These are phyloP conservation scores for Hephaestus fuliginosus DNA, from an alignment of 2,797 vertebrate species.

Conservation along the genomic window DNA sequence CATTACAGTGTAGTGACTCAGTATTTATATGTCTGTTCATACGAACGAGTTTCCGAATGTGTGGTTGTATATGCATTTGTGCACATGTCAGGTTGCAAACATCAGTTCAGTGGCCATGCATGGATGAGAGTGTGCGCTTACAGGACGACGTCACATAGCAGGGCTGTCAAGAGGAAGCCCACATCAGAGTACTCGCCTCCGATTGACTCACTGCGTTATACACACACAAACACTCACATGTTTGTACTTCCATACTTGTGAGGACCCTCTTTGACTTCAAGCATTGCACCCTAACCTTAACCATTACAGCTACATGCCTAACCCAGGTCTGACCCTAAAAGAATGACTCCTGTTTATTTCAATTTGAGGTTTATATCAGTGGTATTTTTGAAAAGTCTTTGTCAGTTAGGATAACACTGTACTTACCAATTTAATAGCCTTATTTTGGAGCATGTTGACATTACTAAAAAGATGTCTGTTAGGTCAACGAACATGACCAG, in stretches of 20 bases:
- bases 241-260: neutral
- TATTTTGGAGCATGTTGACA: no score
- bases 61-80: neutral
- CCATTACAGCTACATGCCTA: no score
- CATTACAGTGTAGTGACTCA: conserved; percentile 15
- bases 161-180: conserved; percentile 4
- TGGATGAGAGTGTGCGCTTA: neutral
- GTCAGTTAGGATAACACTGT: no score
- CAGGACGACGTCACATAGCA: neutral
- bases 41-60: neutral
- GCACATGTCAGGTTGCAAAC: conserved; percentile 16
- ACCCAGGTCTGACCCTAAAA: neutral
- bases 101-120: conserved; percentile 2
- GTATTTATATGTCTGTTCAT: conserved; percentile 11
- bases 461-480: no score
- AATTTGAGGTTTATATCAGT: no score
- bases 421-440: no score
- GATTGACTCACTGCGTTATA: conserved; percentile 5
- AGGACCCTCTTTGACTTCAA: neutral
- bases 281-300: neutral
- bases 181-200: conserved; percentile 5
- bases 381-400: no score
- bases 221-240: neutral
- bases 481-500: no score
- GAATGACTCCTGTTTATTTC: no score